Evolutionary conservation across 2,888 invertebrate genomes (phyloP), one percentile per base, ranked within the genome.

Genomic region (Drosophila algonquin): DNA sequence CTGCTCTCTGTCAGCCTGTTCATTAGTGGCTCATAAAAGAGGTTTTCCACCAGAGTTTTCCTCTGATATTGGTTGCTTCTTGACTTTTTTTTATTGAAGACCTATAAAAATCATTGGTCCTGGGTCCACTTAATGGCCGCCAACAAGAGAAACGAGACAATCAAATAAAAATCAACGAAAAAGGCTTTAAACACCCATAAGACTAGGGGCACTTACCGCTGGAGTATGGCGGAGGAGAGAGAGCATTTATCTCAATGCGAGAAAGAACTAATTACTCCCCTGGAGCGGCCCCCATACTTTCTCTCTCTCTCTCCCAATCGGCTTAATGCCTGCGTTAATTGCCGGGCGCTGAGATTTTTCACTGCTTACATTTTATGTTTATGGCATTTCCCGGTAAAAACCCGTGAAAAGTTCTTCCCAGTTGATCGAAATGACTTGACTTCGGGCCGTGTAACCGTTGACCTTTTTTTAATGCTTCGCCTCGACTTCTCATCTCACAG

Each of bases 231-330:
- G 35, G 35, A 2, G 40, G 46, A 8, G 45, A 48, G 65, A 48
- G 65, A 54, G 32, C 27, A n/a, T 14, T 67, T 67, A 67, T 67
- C 67, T 70, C 40, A 16, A 40, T 40, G 40, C 62, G 70, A 72
- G 75, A 75, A 77, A 83, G 85, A 78, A 84, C 91, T 91, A 91
- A 91, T 91, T 91, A 91, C 90, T 90, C 82, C 79, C 80, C 76
- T 77, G 80, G 76, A 83, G 62, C 35, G 77, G 72, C 79, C 21
- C n/a, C 24, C n/a, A 18, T 48, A n/a, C 59, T 48, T 63, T 54
- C 40, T 56, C 16, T 54, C 52, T 61, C 52, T 61, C 51, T 55
- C n/a, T 46, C 65, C 61, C 55, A 61, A 52, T 52, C 53, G 16
- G 46, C 76, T 83, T 83, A 75, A 87, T 83, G 76, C 58, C 54